Evolutionary conservation across 2,113 vertebrate genomes (phyloP), one percentile per base, ranked within the genome.

Genomic region (Megaleporinus macrocephalus): DNA sequence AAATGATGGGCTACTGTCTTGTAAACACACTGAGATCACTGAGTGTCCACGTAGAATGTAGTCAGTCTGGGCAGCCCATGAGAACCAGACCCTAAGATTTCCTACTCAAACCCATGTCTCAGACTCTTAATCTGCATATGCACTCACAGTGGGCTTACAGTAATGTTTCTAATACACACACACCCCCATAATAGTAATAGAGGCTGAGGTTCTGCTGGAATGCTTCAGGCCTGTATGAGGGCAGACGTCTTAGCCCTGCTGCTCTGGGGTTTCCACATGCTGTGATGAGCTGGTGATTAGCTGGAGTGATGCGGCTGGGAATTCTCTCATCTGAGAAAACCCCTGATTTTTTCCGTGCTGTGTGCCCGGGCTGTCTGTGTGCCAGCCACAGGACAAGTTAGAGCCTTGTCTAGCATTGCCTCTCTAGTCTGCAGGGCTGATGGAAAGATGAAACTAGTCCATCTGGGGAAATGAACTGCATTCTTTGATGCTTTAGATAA

Each of bases 81-180:
- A 69, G 51, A 85, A 69, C 70, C 69, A 85, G 79, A 81, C 33
- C 6, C 33, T 53, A 73, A 49, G 49, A 78, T 73, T 80, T 77
- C 81, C 61, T 62, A 68, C 22, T 51, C 57, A 76, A 80, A 65
- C 27, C 29, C 14, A 57, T 61, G 49, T 70, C 63, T 81, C 44
- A 55, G 59, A 29, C 59, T 51, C 22, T 69, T 80, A 78, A 86
- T 80, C 29, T 83, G 29, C 36, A 76, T 53, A 71, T 73, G 47
- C 49, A 74, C 76, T 79, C 53, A 59, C 49, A 44, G 27, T 49
- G 61, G 41, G 36, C 27, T 9, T 61, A 76, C 27, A 57, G 49
- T 68, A 68, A 81, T 57, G 18, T 0, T 6, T 20, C 20, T 69
- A 30, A 65, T 51, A 55, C 75, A 57, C 75, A 57, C 70, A 57